Evolutionary conservation across 2,888 invertebrate genomes (phyloP), one percentile per base, ranked within the genome.

Genomic region (Drosophila siamana): DNA sequence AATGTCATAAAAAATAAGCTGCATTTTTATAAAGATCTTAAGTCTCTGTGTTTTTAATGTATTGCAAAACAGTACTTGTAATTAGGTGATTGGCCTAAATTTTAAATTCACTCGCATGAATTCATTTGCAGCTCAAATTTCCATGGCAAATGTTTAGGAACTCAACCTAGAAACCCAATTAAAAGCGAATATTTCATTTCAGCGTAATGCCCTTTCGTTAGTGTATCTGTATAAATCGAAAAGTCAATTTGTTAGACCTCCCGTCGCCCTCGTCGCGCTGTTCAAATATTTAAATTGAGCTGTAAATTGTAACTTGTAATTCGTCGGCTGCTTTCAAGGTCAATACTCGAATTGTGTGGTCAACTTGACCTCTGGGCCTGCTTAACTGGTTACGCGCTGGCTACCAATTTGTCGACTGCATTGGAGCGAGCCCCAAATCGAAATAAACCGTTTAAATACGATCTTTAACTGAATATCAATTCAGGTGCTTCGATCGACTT

Each of bases 261-360:
- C 64, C 44, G 50, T 46, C 33, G 43, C 26, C 15, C 43, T 44
- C 22, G 15, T n/a, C 9, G 47, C 11, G 19, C 46, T 77, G 26
- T 62, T 88, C 69, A 86, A 88, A 85, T 85, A 85, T 85, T 85
- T 65, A 85, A 88, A 88, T 83, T 74, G 76, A 86, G 76, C 69
- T 74, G 77, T 85, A 86, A 86, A 83, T 74, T 80, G 81, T 86
- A 78, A 86, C 64, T 76, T 75, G 70, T 68, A 71, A 68, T 61
- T 61, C 62, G 66, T 66, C 84, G 88, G 71, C 74, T 87, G 85
- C 81, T 77, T 69, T 69, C 86, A 84, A 87, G 84, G 84, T 79
- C 69, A 70, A 4, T 22, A 47, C 40, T 69, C 63, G 69, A 65
- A 64, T 67, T 36, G 47, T 71, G 61, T 64, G 61, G 63, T 50